phyloP scores from a whole-genome alignment of 2,113 vertebrate genomes.

The Lepus timidus region DNA sequence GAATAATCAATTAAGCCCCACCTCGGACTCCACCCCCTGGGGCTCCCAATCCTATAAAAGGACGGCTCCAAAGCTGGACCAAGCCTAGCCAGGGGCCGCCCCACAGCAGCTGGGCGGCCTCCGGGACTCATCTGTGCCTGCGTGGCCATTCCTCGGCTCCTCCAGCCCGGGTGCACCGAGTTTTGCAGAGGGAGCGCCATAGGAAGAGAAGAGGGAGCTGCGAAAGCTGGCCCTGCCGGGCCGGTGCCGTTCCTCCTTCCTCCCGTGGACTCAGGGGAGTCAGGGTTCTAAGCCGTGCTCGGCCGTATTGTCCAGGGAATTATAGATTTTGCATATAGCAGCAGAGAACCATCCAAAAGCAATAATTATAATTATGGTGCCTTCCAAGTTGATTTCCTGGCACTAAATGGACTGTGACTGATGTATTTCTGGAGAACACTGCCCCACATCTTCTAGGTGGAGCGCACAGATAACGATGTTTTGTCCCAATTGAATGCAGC shows the following conservation, averaged over 20 bases:
- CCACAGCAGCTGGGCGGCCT: too few relatives aligned
- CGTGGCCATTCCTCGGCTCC: accelerated
- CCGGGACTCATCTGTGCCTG: too few relatives aligned
- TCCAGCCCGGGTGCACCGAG: neutral
- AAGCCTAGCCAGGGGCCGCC: too few relatives aligned
- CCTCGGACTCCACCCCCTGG: too few relatives aligned
- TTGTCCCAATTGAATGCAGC: slow-evolving; percentile 33
- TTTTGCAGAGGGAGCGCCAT: neutral
- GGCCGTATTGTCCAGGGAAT: neutral
- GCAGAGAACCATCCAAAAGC: slow-evolving; percentile 13
- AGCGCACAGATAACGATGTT: slow-evolving; percentile 36
- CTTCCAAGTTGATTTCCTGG: slow-evolving; percentile 56
- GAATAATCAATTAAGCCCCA: too few relatives aligned
- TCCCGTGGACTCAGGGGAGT: neutral
- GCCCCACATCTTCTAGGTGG: neutral
- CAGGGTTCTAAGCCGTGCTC: neutral
- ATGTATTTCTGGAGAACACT: slow-evolving; percentile 58
- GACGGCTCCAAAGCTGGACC: too few relatives aligned
- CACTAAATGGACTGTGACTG: slow-evolving; percentile 67
- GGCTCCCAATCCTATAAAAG: too few relatives aligned
- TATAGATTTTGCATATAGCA: neutral
- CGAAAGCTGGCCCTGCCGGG: too few relatives aligned
- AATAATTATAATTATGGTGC: slow-evolving; percentile 59
- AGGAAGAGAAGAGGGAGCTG: too few relatives aligned
- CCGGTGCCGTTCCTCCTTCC: neutral